Evolutionary conservation across 2,797 vertebrate species (phyloP), one percentile per base, ranked within the genome.

Genomic region (Paedocypris micromegethes): DNA sequence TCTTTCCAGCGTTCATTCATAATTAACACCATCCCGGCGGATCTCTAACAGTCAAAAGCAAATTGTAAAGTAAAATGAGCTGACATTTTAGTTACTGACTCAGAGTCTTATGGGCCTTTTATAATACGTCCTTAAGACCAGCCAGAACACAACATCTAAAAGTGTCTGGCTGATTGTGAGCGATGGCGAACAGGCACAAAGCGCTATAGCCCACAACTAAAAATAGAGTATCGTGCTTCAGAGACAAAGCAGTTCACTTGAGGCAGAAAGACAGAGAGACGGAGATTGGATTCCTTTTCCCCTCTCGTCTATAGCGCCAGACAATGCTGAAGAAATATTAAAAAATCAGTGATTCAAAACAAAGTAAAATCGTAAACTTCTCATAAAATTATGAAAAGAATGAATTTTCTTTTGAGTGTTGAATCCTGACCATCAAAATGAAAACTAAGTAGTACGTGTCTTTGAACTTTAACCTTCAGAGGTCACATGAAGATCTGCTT

Each of bases 181-280:
- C 1, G 3, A 61, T 61, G 48, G 55, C 51, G 48, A 52, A 43
- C 40, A 45, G 47, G 53, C 44, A 52, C 62, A 53, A 53, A 54
- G 55, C 56, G 59, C 49, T 48, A 52, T 41, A 68, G 58, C 42
- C 7, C 43, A 64, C 38, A 44, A 53, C 58, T 58, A 52, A 64
- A 73, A 64, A 73, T 59, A 59, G 58, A 54, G 37, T 55, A 49
- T 58, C 59, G 53, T 58, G 67, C 44, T 73, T 73, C 44, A 55
- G 60, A 58, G 61, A 73, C 59, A 69, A 48, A 63, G 56, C 66
- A 73, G 59, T 64, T 68, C 64, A 63, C 61, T 59, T 49, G 39
- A 68, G 50, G 39, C 23, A 23, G 58, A 49, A 60, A 63, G 47
- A 58, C 43, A 69, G 39, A 49, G 43, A 43, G 60, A 58, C 6